phyloP scores from a whole-genome alignment of 2,888 invertebrate species.

The Microctonus hyperodae region DNA sequence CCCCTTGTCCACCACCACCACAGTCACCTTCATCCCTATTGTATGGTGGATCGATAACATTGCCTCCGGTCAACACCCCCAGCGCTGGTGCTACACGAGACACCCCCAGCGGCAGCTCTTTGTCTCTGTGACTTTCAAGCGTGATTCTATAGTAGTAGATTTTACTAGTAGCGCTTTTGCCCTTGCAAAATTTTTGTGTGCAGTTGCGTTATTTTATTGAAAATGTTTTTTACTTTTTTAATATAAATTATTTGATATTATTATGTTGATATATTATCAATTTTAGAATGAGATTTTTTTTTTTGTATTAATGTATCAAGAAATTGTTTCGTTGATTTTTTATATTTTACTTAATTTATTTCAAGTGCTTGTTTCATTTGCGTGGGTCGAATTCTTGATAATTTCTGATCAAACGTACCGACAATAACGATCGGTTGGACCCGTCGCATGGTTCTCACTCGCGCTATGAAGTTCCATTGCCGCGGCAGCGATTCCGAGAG shows the following conservation, averaged over 20 bases:
- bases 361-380: not conserved
- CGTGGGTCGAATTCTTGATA: constrained; percentile 1
- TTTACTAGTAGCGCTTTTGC: no score
- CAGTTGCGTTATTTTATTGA: no score
- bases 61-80: constrained; percentile 31
- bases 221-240: no score
- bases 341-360: not conserved
- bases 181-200: no score
- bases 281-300: no score
- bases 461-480: constrained; percentile 32
- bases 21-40: constrained; percentile 21
- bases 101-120: not conserved
- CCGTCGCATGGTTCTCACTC: constrained; percentile 37
- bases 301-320: no score
- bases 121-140: not conserved
- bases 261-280: no score
- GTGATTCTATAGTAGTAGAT: no score
- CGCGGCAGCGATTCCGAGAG: not conserved
- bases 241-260: no score
- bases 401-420: constrained; percentile 34
- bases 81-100: not conserved
- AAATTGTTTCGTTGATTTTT: not conserved
- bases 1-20: constrained; percentile 27
- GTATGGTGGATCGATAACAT: constrained; percentile 5
- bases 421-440: constrained; percentile 5